Evolutionary conservation across 2,888 invertebrate genomes (phyloP), one percentile per base, ranked within the genome.

Genomic region (Melolontha melolontha): DNA sequence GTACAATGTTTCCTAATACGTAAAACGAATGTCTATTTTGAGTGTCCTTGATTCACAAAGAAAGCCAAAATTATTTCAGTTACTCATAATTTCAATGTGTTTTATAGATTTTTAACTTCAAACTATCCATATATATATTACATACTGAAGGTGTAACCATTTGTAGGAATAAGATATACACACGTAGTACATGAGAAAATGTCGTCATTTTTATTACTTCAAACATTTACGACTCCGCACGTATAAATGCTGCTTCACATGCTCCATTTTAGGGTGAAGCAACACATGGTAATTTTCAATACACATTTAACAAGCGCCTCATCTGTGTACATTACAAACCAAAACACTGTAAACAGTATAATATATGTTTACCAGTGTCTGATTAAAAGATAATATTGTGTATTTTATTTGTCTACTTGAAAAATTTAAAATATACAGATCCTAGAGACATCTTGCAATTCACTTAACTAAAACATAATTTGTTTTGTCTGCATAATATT

Each of bases 191-290:
- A 62, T 62, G 34, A 62, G 59, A 62, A 59, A 62, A 49, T 29
- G 12, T 47, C 57, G 42, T 57, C 10, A 62, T 10, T 62, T 62
- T 62, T 62, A 62, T 62, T 62, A 62, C 59, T 62, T 29, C 8
- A 47, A 44, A 62, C 59, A 47, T 62, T 62, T 62, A 62, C 34
- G 14, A 34, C 59, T 62, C 59, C 47, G 47, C 47, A 62, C 44
- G 49, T 16, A 62, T 62, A 62, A 47, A 62, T 47, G 47, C 34
- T 29, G 39, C 44, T 67, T 67, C 66, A 67, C 66, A 67, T 67
- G 66, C 59, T 67, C 66, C 62, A 59, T 51, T 67, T 67, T 59
- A 59, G 59, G 59, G 66, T 57, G 66, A 59, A 51, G 49, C 50
- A 50, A 51, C 66, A 67, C 51, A 59, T 67, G 66, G 59, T 42